These are phyloP conservation scores for Brachionichthys hirsutus DNA, from an alignment of 2,113 vertebrate species.

Conservation along the genomic window DNA sequence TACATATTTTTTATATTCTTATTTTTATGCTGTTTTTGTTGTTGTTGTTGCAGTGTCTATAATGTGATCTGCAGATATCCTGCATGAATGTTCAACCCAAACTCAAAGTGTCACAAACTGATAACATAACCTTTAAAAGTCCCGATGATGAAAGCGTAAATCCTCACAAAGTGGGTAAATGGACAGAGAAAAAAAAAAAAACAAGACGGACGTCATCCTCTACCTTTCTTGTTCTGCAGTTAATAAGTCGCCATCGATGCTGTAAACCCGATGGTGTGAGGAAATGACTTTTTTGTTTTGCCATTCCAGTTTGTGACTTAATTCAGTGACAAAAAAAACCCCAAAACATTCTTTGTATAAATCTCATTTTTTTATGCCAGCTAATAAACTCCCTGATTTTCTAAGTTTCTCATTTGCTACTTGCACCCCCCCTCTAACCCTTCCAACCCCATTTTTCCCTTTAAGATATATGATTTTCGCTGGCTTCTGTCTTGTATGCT, in stretches of 20 bases:
- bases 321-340: no score
- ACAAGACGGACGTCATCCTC: not conserved
- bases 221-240: not conserved
- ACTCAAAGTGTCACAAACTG: no score
- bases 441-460: not conserved
- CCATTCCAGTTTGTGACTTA: no score
- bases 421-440: not conserved
- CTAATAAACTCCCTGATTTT: not conserved
- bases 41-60: not conserved
- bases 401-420: not conserved
- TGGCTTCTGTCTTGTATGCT: conserved; percentile 50
- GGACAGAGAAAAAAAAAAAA: not conserved
- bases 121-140: no score
- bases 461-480: conserved; percentile 51
- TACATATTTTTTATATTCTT: no score
- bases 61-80: no score
- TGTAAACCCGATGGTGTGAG: not conserved
- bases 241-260: not conserved
- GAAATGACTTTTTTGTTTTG: no score
- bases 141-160: not conserved
- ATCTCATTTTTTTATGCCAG: not conserved
- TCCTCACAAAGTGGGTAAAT: no score
- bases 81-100: no score
- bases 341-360: no score
- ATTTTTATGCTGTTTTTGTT: not conserved